phyloP scores from a whole-genome alignment of 2,113 vertebrate genomes.

The Silurus asotus region DNA sequence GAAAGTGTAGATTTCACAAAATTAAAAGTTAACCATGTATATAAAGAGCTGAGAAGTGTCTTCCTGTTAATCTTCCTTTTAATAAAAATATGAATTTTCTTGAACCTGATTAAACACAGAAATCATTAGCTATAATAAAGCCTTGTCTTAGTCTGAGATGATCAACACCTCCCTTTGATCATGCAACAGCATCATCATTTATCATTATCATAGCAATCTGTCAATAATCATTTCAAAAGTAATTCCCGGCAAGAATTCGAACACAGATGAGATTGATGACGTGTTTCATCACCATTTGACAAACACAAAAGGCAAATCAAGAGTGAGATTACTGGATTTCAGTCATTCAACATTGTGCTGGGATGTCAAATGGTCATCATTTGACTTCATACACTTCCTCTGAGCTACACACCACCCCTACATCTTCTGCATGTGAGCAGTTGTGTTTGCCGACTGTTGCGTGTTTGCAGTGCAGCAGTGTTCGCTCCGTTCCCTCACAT shows the following conservation, averaged over 20 bases:
- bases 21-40: not conserved
- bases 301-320: not conserved
- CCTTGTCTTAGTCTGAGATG: slow-evolving; percentile 33
- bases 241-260: not conserved
- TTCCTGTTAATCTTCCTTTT: not conserved
- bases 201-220: not conserved
- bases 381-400: not conserved
- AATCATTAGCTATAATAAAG: not conserved
- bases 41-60: not conserved
- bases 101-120: not conserved
- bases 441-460: slow-evolving; percentile 68
- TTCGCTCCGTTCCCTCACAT: slow-evolving; percentile 68
- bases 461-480: slow-evolving; percentile 70
- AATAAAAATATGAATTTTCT: not conserved
- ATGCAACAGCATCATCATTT: not conserved
- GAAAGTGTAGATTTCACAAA: not conserved
- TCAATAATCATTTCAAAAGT: not conserved
- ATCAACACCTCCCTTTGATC: slow-evolving; percentile 47
- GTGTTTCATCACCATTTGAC: not conserved
- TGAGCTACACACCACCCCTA: slow-evolving; percentile 68
- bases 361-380: not conserved
- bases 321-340: not conserved
- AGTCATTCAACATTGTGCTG: not conserved
- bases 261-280: not conserved
- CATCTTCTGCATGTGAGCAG: slow-evolving; percentile 66